Percentiles rank a stretch among this genome's conserved stretches.
Conservation (phyloP, 2,113 vertebrate genomes). For the Centropus bengalensis region DNA sequence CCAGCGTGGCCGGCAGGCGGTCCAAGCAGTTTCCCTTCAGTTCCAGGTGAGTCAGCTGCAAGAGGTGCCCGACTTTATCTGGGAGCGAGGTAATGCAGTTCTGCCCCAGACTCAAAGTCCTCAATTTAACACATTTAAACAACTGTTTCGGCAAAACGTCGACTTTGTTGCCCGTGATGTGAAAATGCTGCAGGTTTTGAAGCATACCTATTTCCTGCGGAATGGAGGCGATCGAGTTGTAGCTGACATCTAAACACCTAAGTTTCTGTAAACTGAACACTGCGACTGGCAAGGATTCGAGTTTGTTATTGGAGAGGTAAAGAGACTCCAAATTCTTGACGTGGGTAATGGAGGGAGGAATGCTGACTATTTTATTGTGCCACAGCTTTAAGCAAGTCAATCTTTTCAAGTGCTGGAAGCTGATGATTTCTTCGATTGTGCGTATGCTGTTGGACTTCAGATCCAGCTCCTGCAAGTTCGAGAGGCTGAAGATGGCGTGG, state of each 20-base stretch:
- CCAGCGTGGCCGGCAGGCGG: constrained; percentile 88
- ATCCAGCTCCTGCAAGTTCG: constrained; percentile 95
- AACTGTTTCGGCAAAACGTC: constrained; percentile 93
- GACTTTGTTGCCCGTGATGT: constrained; percentile 93
- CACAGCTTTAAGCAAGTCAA: constrained; percentile 95
- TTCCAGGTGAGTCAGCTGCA: constrained; percentile 93
- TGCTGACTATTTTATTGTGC: constrained; percentile 97
- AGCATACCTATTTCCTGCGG: constrained; percentile 90
- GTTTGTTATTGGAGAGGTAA: constrained; percentile 96
- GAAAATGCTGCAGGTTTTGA: constrained; percentile 94
- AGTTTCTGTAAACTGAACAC: constrained; percentile 95
- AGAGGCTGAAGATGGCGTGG: constrained; percentile 97
- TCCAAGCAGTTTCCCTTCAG: constrained; percentile 97
- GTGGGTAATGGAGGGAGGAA: constrained; percentile 92
- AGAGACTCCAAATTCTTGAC: constrained; percentile 95
- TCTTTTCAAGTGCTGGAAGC: constrained; percentile 97
- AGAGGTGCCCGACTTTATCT: constrained; percentile 90
- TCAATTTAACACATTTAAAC: constrained; percentile 94
- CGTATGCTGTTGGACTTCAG: constrained; percentile 97
- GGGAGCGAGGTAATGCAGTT: constrained; percentile 91
- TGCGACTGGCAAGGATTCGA: constrained; percentile 88
- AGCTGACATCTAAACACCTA: constrained; percentile 91
- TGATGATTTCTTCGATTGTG: constrained; percentile 97
- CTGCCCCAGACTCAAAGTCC: constrained; percentile 91
- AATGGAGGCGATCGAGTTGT: constrained; percentile 88